phyloP scores from a whole-genome alignment of 2,888 invertebrate genomes.

The Hemaris fuciformis region DNA sequence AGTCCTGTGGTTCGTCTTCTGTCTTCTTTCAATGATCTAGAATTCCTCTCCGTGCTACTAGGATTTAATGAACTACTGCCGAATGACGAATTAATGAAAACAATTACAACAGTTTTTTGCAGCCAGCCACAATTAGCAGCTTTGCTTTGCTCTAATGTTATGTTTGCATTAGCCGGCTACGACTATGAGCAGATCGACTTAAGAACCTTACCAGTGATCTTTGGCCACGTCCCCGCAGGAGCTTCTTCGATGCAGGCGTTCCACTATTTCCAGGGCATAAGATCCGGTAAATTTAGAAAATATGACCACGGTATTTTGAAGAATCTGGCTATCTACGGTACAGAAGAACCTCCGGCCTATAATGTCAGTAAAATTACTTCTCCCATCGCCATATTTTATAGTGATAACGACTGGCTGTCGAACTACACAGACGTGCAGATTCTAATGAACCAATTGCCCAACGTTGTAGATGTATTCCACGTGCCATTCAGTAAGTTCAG shows the following conservation, averaged over 20 bases:
- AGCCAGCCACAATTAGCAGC: neutral
- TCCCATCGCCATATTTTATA: conserved; percentile 32
- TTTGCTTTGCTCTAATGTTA: conserved; percentile 25
- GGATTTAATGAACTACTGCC: conserved; percentile 16
- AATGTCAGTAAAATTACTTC: conserved; percentile 28
- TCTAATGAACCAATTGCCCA: conserved; percentile 26
- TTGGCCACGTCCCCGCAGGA: conserved; percentile 51
- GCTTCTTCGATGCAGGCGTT: conserved; percentile 62
- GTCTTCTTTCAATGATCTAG: neutral
- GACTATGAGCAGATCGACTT: conserved; percentile 31
- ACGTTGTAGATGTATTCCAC: conserved; percentile 27
- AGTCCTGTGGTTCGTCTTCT: conserved; percentile 23
- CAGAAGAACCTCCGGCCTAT: conserved; percentile 30
- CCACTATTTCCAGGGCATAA: conserved; percentile 39
- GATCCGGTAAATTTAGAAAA: conserved; percentile 30
- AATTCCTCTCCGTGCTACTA: neutral
- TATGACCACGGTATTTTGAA: conserved; percentile 33
- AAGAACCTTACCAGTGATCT: conserved; percentile 23
- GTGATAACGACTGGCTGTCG: conserved; percentile 35
- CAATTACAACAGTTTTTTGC: conserved; percentile 12
- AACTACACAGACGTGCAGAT: conserved; percentile 26
- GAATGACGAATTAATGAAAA: conserved; percentile 5
- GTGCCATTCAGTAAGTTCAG: conserved; percentile 30
- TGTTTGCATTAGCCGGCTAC: conserved; percentile 32
- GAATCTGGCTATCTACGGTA: conserved; percentile 31